Conservation (phyloP, 2,888 invertebrate genomes). For the Apodemia hepburni region DNA sequence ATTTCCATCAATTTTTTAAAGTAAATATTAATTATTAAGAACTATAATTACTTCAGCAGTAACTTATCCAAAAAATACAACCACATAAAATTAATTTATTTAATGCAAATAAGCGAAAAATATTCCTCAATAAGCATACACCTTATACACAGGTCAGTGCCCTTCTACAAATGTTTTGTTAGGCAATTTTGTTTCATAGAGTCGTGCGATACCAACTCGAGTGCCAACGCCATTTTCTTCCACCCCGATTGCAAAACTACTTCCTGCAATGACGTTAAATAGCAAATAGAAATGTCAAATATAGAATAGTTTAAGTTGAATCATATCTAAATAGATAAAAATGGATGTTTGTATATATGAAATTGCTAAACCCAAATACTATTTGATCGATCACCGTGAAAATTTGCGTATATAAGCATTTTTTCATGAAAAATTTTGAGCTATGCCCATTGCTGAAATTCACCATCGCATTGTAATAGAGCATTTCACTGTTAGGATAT, state of each 20-base stretch:
- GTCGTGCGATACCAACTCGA: conserved; percentile 7
- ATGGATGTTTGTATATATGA: too few species aligned
- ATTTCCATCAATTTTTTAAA: background rate
- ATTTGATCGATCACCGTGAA: too few species aligned
- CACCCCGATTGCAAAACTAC: conserved; percentile 12
- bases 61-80: background rate
- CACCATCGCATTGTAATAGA: too few species aligned
- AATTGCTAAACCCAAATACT: too few species aligned
- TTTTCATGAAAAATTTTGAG: too few species aligned
- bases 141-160: conserved; percentile 12
- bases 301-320: background rate
- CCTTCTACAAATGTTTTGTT: conserved; percentile 13
- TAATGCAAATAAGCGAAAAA: background rate
- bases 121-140: conserved; percentile 7
- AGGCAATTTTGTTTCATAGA: conserved; percentile 8
- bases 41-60: background rate
- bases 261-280: conserved; percentile 14
- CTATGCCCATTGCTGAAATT: too few species aligned
- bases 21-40: background rate
- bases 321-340: background rate
- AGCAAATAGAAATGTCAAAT: background rate
- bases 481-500: too few species aligned
- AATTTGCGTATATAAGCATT: too few species aligned
- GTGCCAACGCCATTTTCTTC: conserved; percentile 11
- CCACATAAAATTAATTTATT: background rate